Evolutionary conservation across 2,888 invertebrate species (phyloP).

Genomic region (Cantharis rustica): DNA sequence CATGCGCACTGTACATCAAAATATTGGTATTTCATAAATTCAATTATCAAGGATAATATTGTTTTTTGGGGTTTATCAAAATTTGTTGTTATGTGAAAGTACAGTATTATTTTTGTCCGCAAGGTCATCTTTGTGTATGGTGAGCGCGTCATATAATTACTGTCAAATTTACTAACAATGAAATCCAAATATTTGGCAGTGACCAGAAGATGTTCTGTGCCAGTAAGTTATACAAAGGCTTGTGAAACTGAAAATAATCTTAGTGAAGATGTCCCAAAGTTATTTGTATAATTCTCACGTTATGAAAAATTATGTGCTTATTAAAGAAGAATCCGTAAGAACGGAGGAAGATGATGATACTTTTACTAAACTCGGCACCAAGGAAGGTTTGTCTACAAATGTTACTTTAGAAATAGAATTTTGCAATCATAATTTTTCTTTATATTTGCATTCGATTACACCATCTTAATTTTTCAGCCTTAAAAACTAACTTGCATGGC

Average conservation of each 20-base stretch:
- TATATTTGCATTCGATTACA: no score
- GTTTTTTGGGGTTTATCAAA: not conserved
- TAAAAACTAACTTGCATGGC: no score
- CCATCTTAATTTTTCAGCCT: no score
- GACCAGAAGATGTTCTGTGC: no score
- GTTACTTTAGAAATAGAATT: not conserved
- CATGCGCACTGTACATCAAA: not conserved
- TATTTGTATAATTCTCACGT: not conserved
- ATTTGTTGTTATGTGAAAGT: not conserved
- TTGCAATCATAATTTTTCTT: no score
- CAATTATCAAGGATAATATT: not conserved
- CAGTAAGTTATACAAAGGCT: not conserved
- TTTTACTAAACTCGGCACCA: not conserved
- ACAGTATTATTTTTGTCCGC: not conserved
- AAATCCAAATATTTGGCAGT: not conserved
- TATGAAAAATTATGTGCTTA: not conserved
- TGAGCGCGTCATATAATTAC: not conserved
- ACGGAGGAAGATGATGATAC: not conserved
- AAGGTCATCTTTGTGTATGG: not conserved
- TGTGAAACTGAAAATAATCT: not conserved
- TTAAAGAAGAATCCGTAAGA: not conserved
- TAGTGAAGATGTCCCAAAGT: not conserved
- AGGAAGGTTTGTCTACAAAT: not conserved
- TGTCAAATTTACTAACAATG: no score
- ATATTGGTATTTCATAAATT: not conserved